Percentiles rank a stretch among this genome's conserved stretches.
Evolutionary conservation across 2,888 invertebrate genomes (phyloP).

Genomic region (Digitonthophagus gazella): DNA sequence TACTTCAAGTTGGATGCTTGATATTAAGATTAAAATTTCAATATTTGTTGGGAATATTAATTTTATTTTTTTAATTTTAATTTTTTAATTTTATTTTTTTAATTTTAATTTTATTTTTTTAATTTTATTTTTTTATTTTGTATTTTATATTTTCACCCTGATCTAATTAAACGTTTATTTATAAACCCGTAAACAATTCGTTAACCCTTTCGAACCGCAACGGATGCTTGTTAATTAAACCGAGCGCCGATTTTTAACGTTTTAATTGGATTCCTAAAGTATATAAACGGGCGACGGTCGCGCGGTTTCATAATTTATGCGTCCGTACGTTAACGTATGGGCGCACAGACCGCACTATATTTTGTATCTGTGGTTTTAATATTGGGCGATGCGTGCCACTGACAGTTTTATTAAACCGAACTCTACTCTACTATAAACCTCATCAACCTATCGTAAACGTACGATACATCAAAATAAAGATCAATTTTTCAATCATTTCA

Average conservation of each 20-base stretch:
- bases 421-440: not conserved
- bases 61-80: no score
- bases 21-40: no score
- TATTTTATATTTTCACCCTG: no score
- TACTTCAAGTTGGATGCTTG: no score
- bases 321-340: not conserved
- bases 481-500: no score
- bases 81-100: no score
- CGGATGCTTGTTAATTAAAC: not conserved
- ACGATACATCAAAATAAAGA: no score
- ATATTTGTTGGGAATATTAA: no score
- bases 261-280: not conserved
- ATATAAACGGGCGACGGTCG: not conserved
- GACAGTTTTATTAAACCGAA: not conserved
- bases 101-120: no score
- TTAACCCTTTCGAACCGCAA: not conserved
- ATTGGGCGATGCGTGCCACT: not conserved
- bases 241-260: not conserved
- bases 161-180: not conserved
- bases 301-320: not conserved
- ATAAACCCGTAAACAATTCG: not conserved
- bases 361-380: not conserved
- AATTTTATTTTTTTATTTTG: no score
- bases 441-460: not conserved
- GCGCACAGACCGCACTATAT: not conserved